A percentile compares a stretch with the other conserved stretches of the same genome.
phyloP scores from a whole-genome alignment of 2,888 invertebrate genomes.

The Euplexia lucipara region DNA sequence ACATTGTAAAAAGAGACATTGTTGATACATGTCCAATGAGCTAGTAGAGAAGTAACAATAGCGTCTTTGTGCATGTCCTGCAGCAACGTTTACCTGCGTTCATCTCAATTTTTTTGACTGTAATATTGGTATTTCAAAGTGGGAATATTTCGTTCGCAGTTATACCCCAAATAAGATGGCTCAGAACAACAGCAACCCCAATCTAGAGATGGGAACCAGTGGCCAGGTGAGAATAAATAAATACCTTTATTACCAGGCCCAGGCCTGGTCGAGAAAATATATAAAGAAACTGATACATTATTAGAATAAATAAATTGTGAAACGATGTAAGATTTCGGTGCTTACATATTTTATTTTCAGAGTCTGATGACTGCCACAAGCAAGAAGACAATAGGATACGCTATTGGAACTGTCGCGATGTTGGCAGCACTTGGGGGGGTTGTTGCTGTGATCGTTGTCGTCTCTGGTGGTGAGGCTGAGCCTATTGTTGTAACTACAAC shows the following conservation, averaged over 20 bases:
- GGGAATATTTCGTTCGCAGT: constrained; percentile 59
- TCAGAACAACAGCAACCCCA: constrained; percentile 87
- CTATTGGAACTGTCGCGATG: constrained; percentile 89
- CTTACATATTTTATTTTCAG: constrained; percentile 75
- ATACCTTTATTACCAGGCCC: no score
- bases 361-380: constrained; percentile 91
- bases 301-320: no score
- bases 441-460: constrained; percentile 90
- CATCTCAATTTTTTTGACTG: background rate
- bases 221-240: constrained; percentile 78
- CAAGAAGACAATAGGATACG: constrained; percentile 89
- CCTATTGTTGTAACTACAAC: constrained; percentile 65
- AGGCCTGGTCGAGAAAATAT: no score
- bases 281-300: no score
- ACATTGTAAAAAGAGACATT: no score
- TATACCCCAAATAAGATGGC: constrained; percentile 76
- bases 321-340: background rate
- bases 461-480: constrained; percentile 81
- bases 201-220: constrained; percentile 89
- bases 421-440: constrained; percentile 91
- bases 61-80: no score
- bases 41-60: no score
- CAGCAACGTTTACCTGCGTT: background rate
- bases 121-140: background rate
- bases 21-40: no score